phyloP scores from a whole-genome alignment of 2,113 vertebrate species.

The Megaceryle maxima region DNA sequence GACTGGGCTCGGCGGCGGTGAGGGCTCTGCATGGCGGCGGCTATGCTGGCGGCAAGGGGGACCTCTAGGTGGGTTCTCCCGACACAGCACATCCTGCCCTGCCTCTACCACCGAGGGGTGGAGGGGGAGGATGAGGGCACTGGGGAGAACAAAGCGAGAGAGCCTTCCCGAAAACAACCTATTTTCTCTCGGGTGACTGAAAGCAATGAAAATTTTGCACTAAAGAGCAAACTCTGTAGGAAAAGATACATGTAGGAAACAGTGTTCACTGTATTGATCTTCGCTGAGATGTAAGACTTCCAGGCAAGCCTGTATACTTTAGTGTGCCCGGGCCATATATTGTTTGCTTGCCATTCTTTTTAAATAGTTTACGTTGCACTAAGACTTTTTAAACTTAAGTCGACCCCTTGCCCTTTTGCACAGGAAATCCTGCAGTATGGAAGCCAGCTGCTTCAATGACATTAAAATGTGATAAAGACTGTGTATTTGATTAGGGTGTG shows the following conservation, averaged over 20 bases:
- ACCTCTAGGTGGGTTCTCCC: slow-evolving; percentile 82
- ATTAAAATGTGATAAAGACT: slow-evolving; percentile 42
- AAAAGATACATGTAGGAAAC: neutral
- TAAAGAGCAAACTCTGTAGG: neutral
- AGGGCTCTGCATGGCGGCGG: slow-evolving; percentile 66
- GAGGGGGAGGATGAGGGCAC: neutral
- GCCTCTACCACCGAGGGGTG: neutral
- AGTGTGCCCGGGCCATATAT: no score
- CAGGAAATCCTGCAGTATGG: slow-evolving; percentile 69
- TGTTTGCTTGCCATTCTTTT: neutral
- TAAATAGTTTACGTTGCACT: neutral
- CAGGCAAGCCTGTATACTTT: neutral
- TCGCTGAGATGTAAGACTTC: neutral
- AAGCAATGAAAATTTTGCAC: neutral
- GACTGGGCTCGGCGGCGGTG: slow-evolving; percentile 73
- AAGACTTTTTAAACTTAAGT: slow-evolving; percentile 15
- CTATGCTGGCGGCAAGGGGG: slow-evolving; percentile 78
- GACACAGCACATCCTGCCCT: slow-evolving; percentile 38
- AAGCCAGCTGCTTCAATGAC: slow-evolving; percentile 47
- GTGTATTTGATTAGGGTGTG: slow-evolving; percentile 63
- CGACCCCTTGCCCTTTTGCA: slow-evolving; percentile 19
- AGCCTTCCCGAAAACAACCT: neutral
- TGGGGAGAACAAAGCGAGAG: neutral
- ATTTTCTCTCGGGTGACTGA: neutral
- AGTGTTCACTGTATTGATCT: neutral